Evolutionary conservation across 1,140 invertebrate genomes (phyloP), one percentile per base, ranked within the genome.

Genomic region (Acromyrmex heyeri): DNA sequence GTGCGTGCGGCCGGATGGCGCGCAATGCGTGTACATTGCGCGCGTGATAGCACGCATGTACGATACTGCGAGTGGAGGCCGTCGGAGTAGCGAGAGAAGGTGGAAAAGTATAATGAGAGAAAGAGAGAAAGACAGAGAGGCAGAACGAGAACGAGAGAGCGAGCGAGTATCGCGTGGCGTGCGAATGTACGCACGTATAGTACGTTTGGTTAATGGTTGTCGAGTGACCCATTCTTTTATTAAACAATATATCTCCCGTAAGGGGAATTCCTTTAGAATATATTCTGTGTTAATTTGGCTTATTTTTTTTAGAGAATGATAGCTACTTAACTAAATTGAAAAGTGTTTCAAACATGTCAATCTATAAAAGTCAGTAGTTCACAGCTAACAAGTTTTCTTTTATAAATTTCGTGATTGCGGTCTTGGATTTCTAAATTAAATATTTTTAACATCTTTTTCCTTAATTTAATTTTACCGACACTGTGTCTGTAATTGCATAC

Each of bases 11-110:
- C 21, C 30, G 48, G 50, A 65, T 44, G 50, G 50, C 27, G 82
- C 34, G n/a, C 69, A 50, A 10, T 1, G 30, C 10, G 70, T 6
- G 38, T 70, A 38, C 16, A 5, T 38, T 38, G 34, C 50, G 57
- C 61, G 73, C 21, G 78, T 38, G 62, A 16, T 53, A 65, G 21
- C 87, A 87, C 72, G 85, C 65, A 61, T 76, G 57, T 70, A 34
- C 30, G 61, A 12, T 18, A 69, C 14, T 14, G 61, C 24, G 44
- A 38, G 57, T 21, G 16, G n/a, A 8, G 62, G n/a, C 16, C n/a
- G 48, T 62, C 65, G 14, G 16, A 65, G 48, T 30, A 75, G 57
- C 16, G 61, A 85, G 24, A 30, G 57, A 72, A 69, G 30, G 21
- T 64, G 55, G 14, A 59, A 50, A 86, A 38, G 53, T 55, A 34